Conservation (phyloP, 2,113 vertebrate species). For the Progne subis region DNA sequence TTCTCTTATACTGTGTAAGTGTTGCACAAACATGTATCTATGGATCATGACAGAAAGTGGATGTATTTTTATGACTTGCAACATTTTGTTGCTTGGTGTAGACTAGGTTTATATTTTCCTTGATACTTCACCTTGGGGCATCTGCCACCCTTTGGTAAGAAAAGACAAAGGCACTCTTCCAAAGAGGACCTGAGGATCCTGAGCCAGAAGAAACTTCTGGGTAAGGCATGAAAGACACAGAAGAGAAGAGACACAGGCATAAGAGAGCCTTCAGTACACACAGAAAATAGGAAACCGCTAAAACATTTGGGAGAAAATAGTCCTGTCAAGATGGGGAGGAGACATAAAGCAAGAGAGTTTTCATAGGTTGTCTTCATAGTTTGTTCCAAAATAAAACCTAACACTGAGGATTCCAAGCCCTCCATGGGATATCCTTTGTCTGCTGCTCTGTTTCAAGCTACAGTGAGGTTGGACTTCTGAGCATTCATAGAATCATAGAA, state of each 20-base stretch:
- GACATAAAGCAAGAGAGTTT: not conserved
- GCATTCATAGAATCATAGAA: accelerated
- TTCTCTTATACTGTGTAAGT: not conserved
- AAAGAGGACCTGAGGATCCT: not conserved
- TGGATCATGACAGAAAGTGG: not conserved
- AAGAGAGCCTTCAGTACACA: not conserved
- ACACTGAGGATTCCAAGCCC: not conserved
- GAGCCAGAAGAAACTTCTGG: not conserved
- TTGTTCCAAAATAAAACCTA: not conserved
- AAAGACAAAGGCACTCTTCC: not conserved
- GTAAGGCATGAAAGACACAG: not conserved
- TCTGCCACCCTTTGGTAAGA: not conserved
- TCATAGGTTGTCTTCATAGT: not conserved
- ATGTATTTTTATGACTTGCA: not conserved
- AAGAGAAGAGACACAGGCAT: not conserved
- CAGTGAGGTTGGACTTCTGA: not conserved
- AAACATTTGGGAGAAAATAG: not conserved
- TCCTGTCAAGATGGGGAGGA: not conserved
- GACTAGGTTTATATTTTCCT: not conserved
- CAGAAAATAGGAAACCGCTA: not conserved
- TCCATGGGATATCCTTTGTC: not conserved
- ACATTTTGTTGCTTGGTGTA: not conserved
- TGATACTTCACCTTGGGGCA: not conserved
- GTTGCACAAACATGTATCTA: not conserved
- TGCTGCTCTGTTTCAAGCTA: not conserved